Conservation (phyloP, 2,888 invertebrate species). For the Seladonia tumulorum region DNA sequence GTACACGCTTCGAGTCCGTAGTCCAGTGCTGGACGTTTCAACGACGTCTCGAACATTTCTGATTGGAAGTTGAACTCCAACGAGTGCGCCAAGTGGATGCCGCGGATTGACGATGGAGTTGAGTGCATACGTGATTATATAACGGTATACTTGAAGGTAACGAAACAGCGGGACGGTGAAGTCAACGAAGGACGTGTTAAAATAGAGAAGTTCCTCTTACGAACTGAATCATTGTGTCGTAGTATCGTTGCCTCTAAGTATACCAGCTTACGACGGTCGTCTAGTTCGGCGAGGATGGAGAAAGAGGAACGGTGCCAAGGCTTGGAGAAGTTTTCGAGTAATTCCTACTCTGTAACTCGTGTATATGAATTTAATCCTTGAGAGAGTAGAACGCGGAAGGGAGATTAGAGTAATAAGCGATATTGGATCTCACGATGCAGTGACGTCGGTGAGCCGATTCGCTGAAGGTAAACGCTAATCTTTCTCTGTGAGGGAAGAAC, state of each 20-base stretch:
- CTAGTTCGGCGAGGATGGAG: not conserved
- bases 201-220: not conserved
- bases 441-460: not conserved
- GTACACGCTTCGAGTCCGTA: constrained; percentile 1
- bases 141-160: not conserved
- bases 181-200: not conserved
- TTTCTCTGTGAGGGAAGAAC: not conserved
- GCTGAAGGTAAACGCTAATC: not conserved
- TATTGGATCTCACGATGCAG: not conserved
- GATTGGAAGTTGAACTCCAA: not conserved
- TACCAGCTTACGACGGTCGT: not conserved
- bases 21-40: not conserved
- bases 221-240: not conserved
- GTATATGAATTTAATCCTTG: constrained; percentile 15
- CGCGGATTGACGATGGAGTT: not conserved
- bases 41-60: not conserved
- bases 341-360: constrained; percentile 12
- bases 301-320: not conserved
- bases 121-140: not conserved
- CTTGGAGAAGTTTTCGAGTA: not conserved
- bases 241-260: not conserved
- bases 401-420: not conserved
- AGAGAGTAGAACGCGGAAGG: not conserved
- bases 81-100: constrained; percentile 4
- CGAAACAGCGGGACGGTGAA: not conserved